phyloP scores from a whole-genome alignment of 2,888 invertebrate genomes.

The Agrotis segetum region DNA sequence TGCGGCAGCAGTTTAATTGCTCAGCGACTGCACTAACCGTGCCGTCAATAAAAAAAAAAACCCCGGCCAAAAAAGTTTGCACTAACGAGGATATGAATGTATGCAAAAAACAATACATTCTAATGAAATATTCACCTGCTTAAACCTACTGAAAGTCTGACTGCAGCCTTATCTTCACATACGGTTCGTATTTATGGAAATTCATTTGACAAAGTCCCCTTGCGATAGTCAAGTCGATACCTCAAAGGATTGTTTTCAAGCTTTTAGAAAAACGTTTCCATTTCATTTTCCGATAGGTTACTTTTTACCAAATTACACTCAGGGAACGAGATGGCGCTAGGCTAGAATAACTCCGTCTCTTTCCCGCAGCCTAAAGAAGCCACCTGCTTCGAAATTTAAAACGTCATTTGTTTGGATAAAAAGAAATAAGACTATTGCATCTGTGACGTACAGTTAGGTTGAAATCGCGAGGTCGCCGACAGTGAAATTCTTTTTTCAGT shows the following conservation, averaged over 20 bases:
- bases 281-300: slow-evolving; percentile 56
- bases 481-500: not conserved
- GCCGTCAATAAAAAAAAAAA: no score
- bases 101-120: not conserved
- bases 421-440: not conserved
- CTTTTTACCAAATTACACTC: slow-evolving; percentile 14
- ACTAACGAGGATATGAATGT: not conserved
- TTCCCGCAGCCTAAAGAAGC: no score
- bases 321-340: not conserved
- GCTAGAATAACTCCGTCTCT: no score
- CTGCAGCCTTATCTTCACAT: slow-evolving; percentile 19
- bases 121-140: not conserved
- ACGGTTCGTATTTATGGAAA: slow-evolving; percentile 53
- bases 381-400: slow-evolving; percentile 12
- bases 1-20: no score
- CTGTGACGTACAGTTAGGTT: not conserved
- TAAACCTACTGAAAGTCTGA: not conserved
- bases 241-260: slow-evolving; percentile 80
- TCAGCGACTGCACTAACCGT: no score
- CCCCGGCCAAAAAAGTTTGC: no score
- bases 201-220: slow-evolving; percentile 62
- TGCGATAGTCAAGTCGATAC: slow-evolving; percentile 65
- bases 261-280: slow-evolving; percentile 37
- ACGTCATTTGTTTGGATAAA: slow-evolving; percentile 16
- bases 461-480: not conserved